Conservation (phyloP, 1,140 invertebrate genomes). For the Theocolax elegans region DNA sequence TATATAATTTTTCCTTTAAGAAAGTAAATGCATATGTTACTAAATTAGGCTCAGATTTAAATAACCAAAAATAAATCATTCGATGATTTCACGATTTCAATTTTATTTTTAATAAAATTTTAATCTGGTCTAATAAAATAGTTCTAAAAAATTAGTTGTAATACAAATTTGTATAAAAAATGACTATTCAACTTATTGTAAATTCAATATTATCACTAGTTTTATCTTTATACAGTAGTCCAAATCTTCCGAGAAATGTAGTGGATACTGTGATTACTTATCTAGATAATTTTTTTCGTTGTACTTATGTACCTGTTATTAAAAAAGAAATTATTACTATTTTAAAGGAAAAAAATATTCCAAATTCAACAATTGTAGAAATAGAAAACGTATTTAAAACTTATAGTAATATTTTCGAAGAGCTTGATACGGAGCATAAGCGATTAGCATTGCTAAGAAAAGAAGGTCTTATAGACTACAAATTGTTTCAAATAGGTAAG, state of each 20-base stretch:
- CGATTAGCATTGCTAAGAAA: background rate
- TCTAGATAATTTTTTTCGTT: background rate
- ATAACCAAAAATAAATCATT: no score
- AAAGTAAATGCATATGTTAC: background rate
- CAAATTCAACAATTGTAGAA: background rate
- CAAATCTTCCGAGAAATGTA: background rate
- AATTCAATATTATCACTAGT: constrained; percentile 4
- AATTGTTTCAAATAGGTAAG: constrained; percentile 8
- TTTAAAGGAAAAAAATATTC: constrained; percentile 6
- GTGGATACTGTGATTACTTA: background rate
- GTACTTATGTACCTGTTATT: background rate
- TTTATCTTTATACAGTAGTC: background rate
- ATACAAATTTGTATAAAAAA: background rate
- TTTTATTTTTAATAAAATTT: no score
- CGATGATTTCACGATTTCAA: no score
- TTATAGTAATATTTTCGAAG: background rate
- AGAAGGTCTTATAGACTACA: background rate
- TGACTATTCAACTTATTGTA: background rate
- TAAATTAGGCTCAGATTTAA: no score
- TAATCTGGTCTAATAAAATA: background rate
- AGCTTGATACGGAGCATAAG: background rate
- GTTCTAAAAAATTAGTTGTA: background rate
- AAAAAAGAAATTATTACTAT: constrained; percentile 9
- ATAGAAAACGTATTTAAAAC: constrained; percentile 7
- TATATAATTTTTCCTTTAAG: constrained; percentile 20